Evolutionary conservation across 2,888 invertebrate genomes (phyloP), one percentile per base, ranked within the genome.

Genomic region (Electrophaes corylata): DNA sequence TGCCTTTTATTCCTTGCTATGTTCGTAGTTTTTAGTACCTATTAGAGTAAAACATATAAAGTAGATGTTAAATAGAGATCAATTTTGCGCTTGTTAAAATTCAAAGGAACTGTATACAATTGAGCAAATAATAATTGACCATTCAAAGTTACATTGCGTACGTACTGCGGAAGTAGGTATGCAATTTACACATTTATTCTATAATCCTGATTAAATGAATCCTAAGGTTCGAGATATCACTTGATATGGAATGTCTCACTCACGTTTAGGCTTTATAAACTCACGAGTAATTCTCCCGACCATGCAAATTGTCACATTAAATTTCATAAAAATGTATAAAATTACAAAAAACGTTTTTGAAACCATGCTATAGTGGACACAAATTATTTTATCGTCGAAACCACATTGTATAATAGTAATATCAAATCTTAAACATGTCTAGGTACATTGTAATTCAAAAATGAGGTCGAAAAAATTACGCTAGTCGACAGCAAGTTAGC

Each of bases 201-300:
- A n/a, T n/a, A 46, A 33, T 53, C 37, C 23, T 35, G 53, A 16
- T 44, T 40, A 18, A 47, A 50, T 46, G 46, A 59, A 37, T 45
- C 39, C 40, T 55, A 55, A 52, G 59, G 50, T 49, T 68, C 67
- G 67, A 70, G 69, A 68, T 71, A 73, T 71, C 71, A 74, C 76
- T 84, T 81, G 91, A 91, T 91, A 91, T 91, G 91, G 91, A 91
- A 91, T 91, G 91, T 91, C 91, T 91, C 91, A 88, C 84, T 88
- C 81, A 78, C 79, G 65, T 84, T 81, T 79, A 88, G 81, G 84
- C 84, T 86, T 83, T 83, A 71, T 82, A 81, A 79, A 79, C 66
- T 76, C 72, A 79, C 37, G 82, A 80, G 75, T 70, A 72, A 67
- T 70, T 73, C 76, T 81, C 80, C 83, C 79, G 78, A 79, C 78